These are phyloP conservation scores for Tryphoninae sp. DNA, from an alignment of 2,888 invertebrate genomes.

Conservation along the genomic window DNA sequence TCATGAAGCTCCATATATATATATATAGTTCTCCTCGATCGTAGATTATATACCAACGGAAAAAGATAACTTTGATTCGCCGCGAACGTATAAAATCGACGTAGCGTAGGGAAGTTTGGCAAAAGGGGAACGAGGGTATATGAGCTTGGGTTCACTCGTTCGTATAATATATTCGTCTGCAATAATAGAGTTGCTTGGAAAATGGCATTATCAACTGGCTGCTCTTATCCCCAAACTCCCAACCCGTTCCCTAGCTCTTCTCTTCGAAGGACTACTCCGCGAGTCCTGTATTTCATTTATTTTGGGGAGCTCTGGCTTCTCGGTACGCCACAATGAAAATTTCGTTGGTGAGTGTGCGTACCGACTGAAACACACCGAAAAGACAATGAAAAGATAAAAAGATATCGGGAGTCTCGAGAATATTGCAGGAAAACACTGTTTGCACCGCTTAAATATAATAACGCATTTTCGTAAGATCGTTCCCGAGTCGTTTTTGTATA, in stretches of 20 bases:
- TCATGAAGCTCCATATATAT: too few species aligned
- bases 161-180: constrained; percentile 75
- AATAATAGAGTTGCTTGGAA: constrained; percentile 75
- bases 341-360: not conserved
- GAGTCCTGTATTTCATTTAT: not conserved
- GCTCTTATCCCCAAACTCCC: constrained; percentile 61
- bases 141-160: constrained; percentile 69
- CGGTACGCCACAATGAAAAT: not conserved
- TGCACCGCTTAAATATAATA: constrained; percentile 78
- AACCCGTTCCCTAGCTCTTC: constrained; percentile 11
- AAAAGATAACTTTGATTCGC: constrained; percentile 73
- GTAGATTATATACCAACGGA: constrained; percentile 58
- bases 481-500: constrained; percentile 14
- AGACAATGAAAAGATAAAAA: not conserved
- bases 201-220: constrained; percentile 73
- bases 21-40: too few species aligned
- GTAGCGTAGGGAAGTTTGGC: constrained; percentile 35
- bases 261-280: not conserved
- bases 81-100: constrained; percentile 71
- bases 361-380: not conserved
- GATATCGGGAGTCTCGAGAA: not conserved
- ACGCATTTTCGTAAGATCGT: constrained; percentile 61
- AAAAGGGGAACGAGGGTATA: constrained; percentile 52
- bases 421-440: constrained; percentile 70
- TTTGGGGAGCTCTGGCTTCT: not conserved